A percentile compares a stretch with the other conserved stretches of the same genome.
phyloP scores from a whole-genome alignment of 2,888 invertebrate genomes.

The Atrina japonica region DNA sequence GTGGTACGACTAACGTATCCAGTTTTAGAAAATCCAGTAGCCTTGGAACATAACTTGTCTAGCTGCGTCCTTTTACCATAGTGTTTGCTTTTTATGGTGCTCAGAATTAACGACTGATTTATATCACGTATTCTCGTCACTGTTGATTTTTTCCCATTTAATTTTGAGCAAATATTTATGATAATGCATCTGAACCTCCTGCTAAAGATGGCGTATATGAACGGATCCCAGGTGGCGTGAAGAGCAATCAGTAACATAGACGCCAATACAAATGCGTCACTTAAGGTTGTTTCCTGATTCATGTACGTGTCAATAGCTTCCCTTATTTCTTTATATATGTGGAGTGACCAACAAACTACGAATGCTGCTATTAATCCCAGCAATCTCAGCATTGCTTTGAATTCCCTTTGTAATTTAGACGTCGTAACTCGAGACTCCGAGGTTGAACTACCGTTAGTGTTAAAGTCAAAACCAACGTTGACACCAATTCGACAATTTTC shows the following conservation, averaged over 20 bases:
- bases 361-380: slow-evolving; percentile 43
- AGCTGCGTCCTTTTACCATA: too few species aligned
- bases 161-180: slow-evolving; percentile 1
- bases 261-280: neutral
- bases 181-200: slow-evolving; percentile 44
- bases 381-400: slow-evolving; percentile 44
- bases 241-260: slow-evolving; percentile 29
- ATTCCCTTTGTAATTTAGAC: slow-evolving; percentile 32
- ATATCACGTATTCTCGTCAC: slow-evolving; percentile 1
- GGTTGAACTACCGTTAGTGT: slow-evolving; percentile 19
- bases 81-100: slow-evolving; percentile 3
- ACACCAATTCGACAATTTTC: neutral
- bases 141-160: neutral
- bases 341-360: slow-evolving; percentile 45
- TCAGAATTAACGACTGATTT: neutral
- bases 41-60: too few species aligned
- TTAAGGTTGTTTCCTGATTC: neutral
- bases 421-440: slow-evolving; percentile 15
- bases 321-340: slow-evolving; percentile 25
- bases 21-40: too few species aligned
- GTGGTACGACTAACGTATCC: too few species aligned
- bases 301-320: neutral
- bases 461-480: slow-evolving; percentile 28
- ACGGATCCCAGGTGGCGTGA: slow-evolving; percentile 50
- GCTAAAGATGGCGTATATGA: slow-evolving; percentile 55